Evolutionary conservation across 2,888 invertebrate species (phyloP).

Genomic region (Amblyteles armatorius): DNA sequence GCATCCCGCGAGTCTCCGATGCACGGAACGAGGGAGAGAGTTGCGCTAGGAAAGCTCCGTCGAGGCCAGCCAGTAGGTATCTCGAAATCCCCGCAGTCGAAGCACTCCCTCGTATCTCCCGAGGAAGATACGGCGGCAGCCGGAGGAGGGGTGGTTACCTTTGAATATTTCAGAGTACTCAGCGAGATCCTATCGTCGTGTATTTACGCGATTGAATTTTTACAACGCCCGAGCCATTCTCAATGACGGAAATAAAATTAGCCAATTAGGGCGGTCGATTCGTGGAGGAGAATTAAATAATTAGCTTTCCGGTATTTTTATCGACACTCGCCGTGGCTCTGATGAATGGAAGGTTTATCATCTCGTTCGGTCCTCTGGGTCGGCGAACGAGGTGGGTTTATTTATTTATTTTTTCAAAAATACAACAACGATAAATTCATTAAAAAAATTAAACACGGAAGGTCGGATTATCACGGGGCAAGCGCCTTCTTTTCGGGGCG

Average conservation of each 20-base stretch:
- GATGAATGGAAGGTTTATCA: not conserved
- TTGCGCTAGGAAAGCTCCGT: not conserved
- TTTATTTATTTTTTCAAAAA: not conserved
- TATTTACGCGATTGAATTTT: conserved; percentile 29
- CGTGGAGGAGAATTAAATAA: not conserved
- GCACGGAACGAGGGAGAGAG: not conserved
- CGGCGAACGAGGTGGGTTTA: not conserved
- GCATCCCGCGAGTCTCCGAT: conserved; percentile 20
- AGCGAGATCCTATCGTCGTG: conserved; percentile 34
- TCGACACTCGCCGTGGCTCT: not conserved
- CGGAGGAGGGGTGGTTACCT: not conserved
- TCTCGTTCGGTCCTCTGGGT: not conserved
- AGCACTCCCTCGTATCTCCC: conserved; percentile 32
- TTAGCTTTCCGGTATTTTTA: not conserved
- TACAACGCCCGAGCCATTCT: not conserved
- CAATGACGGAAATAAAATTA: not conserved
- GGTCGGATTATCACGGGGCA: not conserved
- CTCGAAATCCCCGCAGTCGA: conserved; percentile 50
- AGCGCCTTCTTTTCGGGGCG: not conserved
- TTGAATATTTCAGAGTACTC: conserved; percentile 61
- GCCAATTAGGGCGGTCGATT: conserved; percentile 14
- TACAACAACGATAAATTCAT: not conserved
- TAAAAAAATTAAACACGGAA: not conserved
- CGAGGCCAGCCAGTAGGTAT: conserved; percentile 33
- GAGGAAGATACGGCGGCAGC: conserved; percentile 43